Evolutionary conservation across 1,140 invertebrate species (phyloP), one percentile per base, ranked within the genome.

Genomic region (Drosophila burlai): DNA sequence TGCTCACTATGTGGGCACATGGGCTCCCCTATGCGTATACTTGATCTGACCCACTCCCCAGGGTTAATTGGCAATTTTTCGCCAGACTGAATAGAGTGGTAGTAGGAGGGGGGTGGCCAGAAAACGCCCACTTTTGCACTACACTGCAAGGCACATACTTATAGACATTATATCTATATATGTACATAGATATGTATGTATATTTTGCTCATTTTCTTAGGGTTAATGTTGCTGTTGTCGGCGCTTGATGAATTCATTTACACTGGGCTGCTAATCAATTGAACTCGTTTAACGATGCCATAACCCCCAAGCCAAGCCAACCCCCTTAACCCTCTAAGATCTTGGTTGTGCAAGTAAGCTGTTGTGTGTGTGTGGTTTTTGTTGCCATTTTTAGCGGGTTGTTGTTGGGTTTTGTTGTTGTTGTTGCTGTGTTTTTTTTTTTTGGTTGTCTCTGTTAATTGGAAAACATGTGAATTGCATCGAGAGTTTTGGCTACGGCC

Each of bases 221-320:
- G 52, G 67, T 42, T 72, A 71, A 54, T 71, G 64, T 29, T 57
- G 59, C 29, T 24, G 76, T 45, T 57, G 38, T 67, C 67, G 67
- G 5, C 38, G 76, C 68, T 81, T 85, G 83, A 85, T 85, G 64
- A 81, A 85, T 71, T 84, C 84, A 89, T 89, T 89, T 81, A 90
- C 84, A 85, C 84, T 65, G 61, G 52, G 38, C 61, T 89, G 84
- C 85, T 89, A 89, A 89, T 89, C 84, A 89, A 89, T 84, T 85
- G 84, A 85, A 90, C 85, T 81, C 78, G 71, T 89, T 87, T 50
- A 61, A 62, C 75, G 74, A 68, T 61, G 63, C 63, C 63, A 34
- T 46, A 71, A 73, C 64, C 67, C 62, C 46, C 26, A 29, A 38
- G 38, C 13, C 36, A 31, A 31, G 31, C 31, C 34, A 54, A n/a